phyloP scores from a whole-genome alignment of 2,113 vertebrate genomes.

The Harpagus bidentatus region DNA sequence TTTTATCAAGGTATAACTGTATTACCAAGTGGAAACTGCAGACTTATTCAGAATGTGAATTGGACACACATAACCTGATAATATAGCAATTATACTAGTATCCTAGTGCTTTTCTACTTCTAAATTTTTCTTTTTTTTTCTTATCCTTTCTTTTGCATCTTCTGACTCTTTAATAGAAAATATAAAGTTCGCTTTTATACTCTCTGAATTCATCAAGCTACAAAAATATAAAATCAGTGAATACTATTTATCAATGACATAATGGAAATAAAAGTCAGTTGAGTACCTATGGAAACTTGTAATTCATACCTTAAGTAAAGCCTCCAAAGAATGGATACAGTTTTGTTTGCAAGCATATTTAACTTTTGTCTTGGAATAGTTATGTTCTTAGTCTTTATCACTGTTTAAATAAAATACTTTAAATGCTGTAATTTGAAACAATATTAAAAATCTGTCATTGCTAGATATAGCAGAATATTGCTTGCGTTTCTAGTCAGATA shows the following conservation, averaged over 20 bases:
- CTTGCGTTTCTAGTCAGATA: conserved; percentile 71
- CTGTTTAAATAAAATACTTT: conserved; percentile 45
- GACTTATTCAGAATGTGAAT: conserved; percentile 66
- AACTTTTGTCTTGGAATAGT: not conserved
- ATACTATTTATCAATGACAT: not conserved
- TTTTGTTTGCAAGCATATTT: conserved; percentile 17
- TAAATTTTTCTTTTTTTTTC: not conserved
- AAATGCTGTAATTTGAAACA: conserved; percentile 43
- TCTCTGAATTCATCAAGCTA: not conserved
- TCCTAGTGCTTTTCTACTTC: not conserved
- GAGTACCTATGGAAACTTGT: not conserved
- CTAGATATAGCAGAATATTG: conserved; percentile 65
- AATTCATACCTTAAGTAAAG: not conserved
- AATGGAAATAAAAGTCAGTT: not conserved
- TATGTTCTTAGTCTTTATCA: conserved; percentile 7
- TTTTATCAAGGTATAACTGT: conserved; percentile 64
- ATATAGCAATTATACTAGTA: conserved; percentile 4
- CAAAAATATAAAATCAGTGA: not conserved
- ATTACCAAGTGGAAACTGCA: conserved; percentile 58
- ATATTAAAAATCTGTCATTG: conserved; percentile 39
- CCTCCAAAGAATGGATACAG: not conserved
- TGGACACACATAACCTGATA: conserved; percentile 38
- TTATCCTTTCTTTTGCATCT: not conserved
- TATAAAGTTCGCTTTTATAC: not conserved
- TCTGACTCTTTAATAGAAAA: not conserved